A percentile compares a stretch with the other conserved stretches of the same genome.
Conservation (phyloP, 2,797 vertebrate genomes). For the Neosalanx taihuensis region DNA sequence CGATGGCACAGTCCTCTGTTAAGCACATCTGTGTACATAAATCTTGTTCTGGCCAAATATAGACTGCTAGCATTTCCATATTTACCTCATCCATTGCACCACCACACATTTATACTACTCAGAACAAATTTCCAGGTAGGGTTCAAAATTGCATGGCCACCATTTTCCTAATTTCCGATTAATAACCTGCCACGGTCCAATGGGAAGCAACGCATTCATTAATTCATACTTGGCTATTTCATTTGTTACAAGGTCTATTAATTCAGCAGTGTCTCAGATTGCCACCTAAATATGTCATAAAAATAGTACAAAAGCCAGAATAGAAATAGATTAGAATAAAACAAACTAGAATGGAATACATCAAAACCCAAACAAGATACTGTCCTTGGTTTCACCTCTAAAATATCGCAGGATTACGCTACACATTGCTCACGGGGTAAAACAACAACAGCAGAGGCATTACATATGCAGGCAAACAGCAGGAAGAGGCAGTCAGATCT, state of each 20-base stretch:
- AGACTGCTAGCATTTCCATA: no score
- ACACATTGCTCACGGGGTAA: neutral
- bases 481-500: neutral
- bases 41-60: constrained; percentile 24
- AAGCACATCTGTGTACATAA: constrained; percentile 15
- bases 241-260: no score
- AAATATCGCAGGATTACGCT: neutral
- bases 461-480: neutral
- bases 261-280: no score
- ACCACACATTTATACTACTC: constrained; percentile 26
- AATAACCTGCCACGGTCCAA: no score
- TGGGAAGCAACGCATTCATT: no score
- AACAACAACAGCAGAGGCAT: neutral
- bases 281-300: no score
- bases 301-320: no score
- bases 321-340: neutral
- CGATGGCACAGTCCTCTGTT: constrained; percentile 12
- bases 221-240: no score
- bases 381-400: no score
- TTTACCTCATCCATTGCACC: no score
- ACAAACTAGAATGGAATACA: neutral
- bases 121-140: constrained; percentile 16
- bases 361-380: no score
- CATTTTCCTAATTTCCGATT: neutral
- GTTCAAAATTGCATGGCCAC: constrained; percentile 13